Conservation (phyloP, 2,888 invertebrate species). For the Ectropis crepuscularia region DNA sequence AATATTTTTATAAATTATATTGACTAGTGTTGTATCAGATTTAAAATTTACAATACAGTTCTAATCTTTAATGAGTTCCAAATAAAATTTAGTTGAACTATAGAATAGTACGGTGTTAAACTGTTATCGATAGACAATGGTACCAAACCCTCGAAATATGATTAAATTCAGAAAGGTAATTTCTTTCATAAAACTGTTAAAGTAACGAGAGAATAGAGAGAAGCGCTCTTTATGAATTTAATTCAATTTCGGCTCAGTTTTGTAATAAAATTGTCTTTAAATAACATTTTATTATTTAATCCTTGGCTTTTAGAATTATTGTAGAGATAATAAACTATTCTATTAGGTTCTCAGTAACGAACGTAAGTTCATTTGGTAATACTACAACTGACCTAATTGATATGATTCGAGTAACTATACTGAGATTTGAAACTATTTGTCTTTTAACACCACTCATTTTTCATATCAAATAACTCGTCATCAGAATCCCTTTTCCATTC, state of each 20-base stretch:
- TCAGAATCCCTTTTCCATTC: slow-evolving; percentile 23
- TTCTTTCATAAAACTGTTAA: too few species aligned
- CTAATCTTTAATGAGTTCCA: slow-evolving; percentile 7
- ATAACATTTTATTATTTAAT: not conserved
- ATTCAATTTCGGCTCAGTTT: too few species aligned
- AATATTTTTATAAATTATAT: too few species aligned
- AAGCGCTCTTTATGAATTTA: too few species aligned
- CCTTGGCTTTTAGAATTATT: slow-evolving; percentile 8
- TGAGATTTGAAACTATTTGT: slow-evolving; percentile 64
- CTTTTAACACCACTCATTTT: slow-evolving; percentile 56
- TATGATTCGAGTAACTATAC: slow-evolving; percentile 71
- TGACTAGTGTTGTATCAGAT: too few species aligned
- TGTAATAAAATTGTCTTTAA: too few species aligned
- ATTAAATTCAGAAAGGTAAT: too few species aligned
- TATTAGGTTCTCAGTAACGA: slow-evolving; percentile 2
- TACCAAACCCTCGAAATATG: too few species aligned
- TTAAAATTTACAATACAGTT: slow-evolving; percentile 8
- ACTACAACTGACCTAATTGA: slow-evolving; percentile 64
- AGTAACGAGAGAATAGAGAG: too few species aligned
- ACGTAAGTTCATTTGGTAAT: slow-evolving; percentile 22
- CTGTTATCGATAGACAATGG: too few species aligned
- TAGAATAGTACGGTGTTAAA: too few species aligned
- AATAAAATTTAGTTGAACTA: too few species aligned
- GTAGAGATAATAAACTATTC: slow-evolving; percentile 23
- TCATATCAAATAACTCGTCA: slow-evolving; percentile 37